phyloP scores from a whole-genome alignment of 2,113 vertebrate genomes.

The Gallinago media region DNA sequence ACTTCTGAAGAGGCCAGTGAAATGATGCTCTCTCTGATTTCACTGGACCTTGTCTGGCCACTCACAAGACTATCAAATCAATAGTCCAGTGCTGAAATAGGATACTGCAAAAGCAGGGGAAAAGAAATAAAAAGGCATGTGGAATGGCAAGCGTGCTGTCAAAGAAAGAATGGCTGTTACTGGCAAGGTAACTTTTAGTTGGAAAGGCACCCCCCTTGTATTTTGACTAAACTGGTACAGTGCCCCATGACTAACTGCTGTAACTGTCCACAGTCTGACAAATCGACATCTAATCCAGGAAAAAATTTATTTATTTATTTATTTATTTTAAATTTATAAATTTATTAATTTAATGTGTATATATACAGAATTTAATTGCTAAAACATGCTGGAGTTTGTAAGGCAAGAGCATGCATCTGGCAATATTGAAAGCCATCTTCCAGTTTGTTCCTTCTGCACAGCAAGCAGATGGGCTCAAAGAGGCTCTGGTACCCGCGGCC shows the following conservation, averaged over 20 bases:
- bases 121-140: background rate
- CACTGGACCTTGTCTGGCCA: background rate
- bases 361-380: slow-evolving; percentile 61
- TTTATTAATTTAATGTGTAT: background rate
- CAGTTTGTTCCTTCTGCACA: background rate
- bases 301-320: background rate
- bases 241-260: background rate
- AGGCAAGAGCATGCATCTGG: slow-evolving; percentile 38
- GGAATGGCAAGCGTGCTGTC: background rate
- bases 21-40: slow-evolving; percentile 23
- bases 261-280: slow-evolving; percentile 66
- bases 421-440: slow-evolving; percentile 1
- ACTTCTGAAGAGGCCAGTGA: slow-evolving; percentile 34
- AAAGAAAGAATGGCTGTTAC: background rate
- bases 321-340: too few relatives aligned
- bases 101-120: background rate
- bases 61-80: background rate
- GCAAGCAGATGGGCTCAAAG: background rate
- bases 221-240: slow-evolving; percentile 42
- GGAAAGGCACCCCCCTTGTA: slow-evolving; percentile 13
- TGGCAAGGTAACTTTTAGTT: slow-evolving; percentile 13
- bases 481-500: background rate
- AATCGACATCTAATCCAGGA: slow-evolving; percentile 43
- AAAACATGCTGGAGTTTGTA: slow-evolving; percentile 68
- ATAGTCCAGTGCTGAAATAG: background rate